Base-by-base conservation (phyloP, 2,113 vertebrate genomes). In the Picathartes gymnocephalus region DNA sequence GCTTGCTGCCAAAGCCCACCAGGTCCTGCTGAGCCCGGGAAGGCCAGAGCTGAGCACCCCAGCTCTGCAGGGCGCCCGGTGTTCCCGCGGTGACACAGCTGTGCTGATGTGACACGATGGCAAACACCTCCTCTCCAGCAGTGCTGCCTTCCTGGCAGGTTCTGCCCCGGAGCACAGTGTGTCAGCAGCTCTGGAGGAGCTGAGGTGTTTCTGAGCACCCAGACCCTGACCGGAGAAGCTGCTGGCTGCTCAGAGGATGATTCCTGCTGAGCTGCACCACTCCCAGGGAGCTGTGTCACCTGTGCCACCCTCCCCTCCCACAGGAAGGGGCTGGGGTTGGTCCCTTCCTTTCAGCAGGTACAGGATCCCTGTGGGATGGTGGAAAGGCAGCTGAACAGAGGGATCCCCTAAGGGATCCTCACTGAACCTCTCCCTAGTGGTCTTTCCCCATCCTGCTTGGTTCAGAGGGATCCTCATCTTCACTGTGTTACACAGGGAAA, bases 201-300 rank as follows among this genome's bases (percentile, higher is more conserved):
- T 60, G 66, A 90, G 91, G 71, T 86, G 68, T 82, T 88, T 28
- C 72, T 40, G 79, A 69, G 30, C 25, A 4, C 81, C 72, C 62
- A 16, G 48, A 56, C 40, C 50, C 66, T 65, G 62, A 50, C 42
- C 81, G 28, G 74, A 88, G 87, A 73, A 94, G 87, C 71, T 66
- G 71, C 28, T 94, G 24, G 28, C 68, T 83, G 94, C 74, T 81
- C 62, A 20, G 42, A 14, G 1, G 28, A 89, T 91, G 56, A 69
- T 69, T 39, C 23, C 54, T 83, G 65, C 81, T 48, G n/a, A 16
- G 48, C 57, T 78, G 61, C 35, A 18, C 30, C 0, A 1, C 45
- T 72, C 48, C 44, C 4, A 28, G 45, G 25, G 37, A 72, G 65
- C 27, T 27, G 47, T 53, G 72, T 15, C 54, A 61, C 73, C 58